Conservation (phyloP, 2,888 invertebrate species). For the Ennomos erosarius region DNA sequence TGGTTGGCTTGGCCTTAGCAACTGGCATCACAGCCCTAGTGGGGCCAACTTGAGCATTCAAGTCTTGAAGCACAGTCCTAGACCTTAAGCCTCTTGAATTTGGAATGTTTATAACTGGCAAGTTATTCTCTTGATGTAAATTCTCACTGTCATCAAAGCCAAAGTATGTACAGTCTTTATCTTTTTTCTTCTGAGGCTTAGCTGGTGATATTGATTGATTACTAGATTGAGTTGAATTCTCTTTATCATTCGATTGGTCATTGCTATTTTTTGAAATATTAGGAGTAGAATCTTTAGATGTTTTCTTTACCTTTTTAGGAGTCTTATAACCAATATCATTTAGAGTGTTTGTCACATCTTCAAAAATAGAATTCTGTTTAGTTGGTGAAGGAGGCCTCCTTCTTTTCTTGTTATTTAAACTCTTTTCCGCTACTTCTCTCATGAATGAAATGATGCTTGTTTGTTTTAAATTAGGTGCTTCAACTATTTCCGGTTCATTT, state of each 20-base stretch:
- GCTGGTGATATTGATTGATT: slow-evolving; percentile 35
- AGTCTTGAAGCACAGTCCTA: slow-evolving; percentile 63
- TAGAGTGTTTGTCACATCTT: slow-evolving; percentile 47
- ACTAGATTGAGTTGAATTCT: slow-evolving; percentile 39
- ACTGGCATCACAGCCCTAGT: slow-evolving; percentile 58
- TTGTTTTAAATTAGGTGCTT: slow-evolving; percentile 66
- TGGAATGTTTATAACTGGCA: slow-evolving; percentile 58
- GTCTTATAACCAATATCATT: slow-evolving; percentile 32
- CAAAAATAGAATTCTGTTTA: slow-evolving; percentile 60
- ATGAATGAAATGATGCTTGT: slow-evolving; percentile 78
- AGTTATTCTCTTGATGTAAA: slow-evolving; percentile 70
- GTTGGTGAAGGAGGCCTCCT: slow-evolving; percentile 56
- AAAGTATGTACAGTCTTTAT: slow-evolving; percentile 67
- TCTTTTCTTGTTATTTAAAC: slow-evolving; percentile 64
- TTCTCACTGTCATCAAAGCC: slow-evolving; percentile 78
- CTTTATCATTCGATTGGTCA: slow-evolving; percentile 47
- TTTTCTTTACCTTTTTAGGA: slow-evolving; percentile 39
- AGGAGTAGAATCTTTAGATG: slow-evolving; percentile 19
- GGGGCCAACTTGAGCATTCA: slow-evolving; percentile 62
- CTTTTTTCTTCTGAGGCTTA: slow-evolving; percentile 47
- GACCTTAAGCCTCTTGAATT: slow-evolving; percentile 54
- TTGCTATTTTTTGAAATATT: slow-evolving; percentile 34
- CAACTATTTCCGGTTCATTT: slow-evolving; percentile 51
- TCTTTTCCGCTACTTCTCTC: slow-evolving; percentile 69
- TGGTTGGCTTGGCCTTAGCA: slow-evolving; percentile 57